A percentile compares a stretch with the other conserved stretches of the same genome.
phyloP scores from a whole-genome alignment of 30 jellyfish, hydroid and myxozoan genomes.

The Aurelia aurita complex sp. Pacific region DNA sequence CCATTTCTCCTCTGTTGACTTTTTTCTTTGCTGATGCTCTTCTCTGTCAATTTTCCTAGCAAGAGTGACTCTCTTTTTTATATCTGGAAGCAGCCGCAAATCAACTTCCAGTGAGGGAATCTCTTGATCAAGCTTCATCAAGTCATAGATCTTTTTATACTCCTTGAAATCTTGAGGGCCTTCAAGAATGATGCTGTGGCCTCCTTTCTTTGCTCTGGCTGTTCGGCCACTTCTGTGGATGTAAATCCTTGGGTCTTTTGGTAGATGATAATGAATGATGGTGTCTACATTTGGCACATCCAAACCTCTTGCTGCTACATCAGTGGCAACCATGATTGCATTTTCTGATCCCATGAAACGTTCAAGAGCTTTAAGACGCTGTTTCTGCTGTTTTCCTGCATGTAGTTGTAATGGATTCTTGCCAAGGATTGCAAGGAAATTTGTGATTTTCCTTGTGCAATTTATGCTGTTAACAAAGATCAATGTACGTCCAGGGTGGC shows the following conservation, averaged over 20 bases:
- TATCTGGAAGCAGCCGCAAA: slow-evolving; percentile 50
- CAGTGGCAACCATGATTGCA: slow-evolving; percentile 89
- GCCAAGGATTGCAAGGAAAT: slow-evolving; percentile 66
- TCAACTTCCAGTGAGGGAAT: slow-evolving; percentile 72
- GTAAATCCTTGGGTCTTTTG: slow-evolving; percentile 89
- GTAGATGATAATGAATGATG: slow-evolving; percentile 90
- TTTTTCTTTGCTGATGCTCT: slow-evolving; percentile 68
- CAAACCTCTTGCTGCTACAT: slow-evolving; percentile 99
- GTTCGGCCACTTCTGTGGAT: slow-evolving; percentile 97
- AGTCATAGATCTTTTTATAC: slow-evolving; percentile 66
- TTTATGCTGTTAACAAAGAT: slow-evolving; percentile 87
- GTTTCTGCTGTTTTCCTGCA: slow-evolving; percentile 94
- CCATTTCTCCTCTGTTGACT: slow-evolving; percentile 67
- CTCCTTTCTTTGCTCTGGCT: slow-evolving; percentile 86
- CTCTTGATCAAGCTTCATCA: slow-evolving; percentile 64
- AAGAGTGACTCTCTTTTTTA: slow-evolving; percentile 70
- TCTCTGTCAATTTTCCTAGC: slow-evolving; percentile 84
- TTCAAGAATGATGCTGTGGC: slow-evolving; percentile 74
- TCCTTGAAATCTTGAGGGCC: slow-evolving; percentile 88
- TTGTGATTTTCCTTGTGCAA: slow-evolving; percentile 60
- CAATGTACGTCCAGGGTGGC: slow-evolving; percentile 89
- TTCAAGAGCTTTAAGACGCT: slow-evolving; percentile 82
- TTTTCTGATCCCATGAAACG: slow-evolving; percentile 47
- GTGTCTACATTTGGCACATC: slow-evolving; percentile 88
- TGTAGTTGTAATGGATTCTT: slow-evolving; percentile 82